Conservation (phyloP, 2,113 vertebrate species). For the Sarotherodon lohbergeri region DNA sequence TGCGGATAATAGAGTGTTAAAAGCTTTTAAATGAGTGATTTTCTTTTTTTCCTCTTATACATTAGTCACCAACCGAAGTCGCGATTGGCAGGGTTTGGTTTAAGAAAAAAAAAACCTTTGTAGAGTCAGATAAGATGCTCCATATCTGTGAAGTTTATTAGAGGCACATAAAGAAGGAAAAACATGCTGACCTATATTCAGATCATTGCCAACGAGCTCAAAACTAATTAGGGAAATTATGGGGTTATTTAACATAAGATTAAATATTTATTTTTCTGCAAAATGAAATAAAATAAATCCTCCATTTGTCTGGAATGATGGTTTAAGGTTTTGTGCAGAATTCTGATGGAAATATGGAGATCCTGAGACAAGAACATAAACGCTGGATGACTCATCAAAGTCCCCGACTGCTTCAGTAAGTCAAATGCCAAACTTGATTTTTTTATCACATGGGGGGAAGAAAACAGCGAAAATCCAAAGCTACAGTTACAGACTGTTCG, state of each 20-base stretch:
- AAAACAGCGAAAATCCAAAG: background rate
- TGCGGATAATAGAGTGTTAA: accelerated
- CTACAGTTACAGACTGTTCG: background rate
- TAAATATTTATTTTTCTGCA: background rate
- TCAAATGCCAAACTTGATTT: background rate
- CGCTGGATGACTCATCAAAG: background rate
- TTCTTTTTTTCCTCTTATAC: background rate
- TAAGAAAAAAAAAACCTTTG: background rate
- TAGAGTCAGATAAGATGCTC: background rate
- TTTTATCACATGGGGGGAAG: background rate
- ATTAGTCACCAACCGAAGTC: background rate
- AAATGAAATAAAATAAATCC: background rate
- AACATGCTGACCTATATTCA: background rate
- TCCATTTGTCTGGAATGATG: background rate
- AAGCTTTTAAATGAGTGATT: background rate
- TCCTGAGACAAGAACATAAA: background rate
- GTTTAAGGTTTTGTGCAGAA: background rate
- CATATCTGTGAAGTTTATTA: background rate
- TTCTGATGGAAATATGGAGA: background rate
- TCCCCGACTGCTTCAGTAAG: background rate
- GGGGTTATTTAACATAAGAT: background rate
- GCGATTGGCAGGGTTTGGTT: background rate
- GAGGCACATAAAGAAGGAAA: background rate
- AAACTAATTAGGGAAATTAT: background rate
- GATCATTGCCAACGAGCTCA: background rate